These are phyloP conservation scores for Sebastes cheni DNA, from an alignment of 2,797 vertebrate species.

Conservation along the genomic window DNA sequence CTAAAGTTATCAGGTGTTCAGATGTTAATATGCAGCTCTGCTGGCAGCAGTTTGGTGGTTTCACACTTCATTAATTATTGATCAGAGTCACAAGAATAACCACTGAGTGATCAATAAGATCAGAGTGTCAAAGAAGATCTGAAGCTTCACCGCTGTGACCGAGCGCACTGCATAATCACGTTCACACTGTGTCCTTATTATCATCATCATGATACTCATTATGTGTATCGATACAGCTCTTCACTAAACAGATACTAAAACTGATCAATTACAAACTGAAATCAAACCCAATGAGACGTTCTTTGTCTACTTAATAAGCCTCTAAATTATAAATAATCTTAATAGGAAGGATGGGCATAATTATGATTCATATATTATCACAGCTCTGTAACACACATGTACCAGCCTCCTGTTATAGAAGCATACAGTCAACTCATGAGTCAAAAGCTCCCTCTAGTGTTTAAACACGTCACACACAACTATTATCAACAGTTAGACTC, in stretches of 20 bases:
- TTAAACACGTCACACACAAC: background rate
- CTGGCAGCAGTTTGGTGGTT: background rate
- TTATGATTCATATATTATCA: background rate
- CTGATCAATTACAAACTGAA: background rate
- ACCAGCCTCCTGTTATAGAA: rapidly evolving
- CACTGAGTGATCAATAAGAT: background rate
- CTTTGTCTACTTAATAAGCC: too few relatives aligned
- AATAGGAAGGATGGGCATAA: too few relatives aligned
- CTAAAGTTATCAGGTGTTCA: too few relatives aligned
- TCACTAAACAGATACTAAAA: background rate
- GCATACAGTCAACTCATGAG: background rate
- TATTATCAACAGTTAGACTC: too few relatives aligned
- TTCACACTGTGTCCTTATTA: background rate
- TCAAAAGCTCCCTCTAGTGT: slow-evolving; percentile 37
- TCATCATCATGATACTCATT: background rate
- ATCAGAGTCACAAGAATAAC: slow-evolving; percentile 47
- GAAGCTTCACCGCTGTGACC: background rate
- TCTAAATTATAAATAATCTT: too few relatives aligned
- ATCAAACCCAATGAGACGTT: too few relatives aligned
- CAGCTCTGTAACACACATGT: background rate
- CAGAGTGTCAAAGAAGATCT: too few relatives aligned
- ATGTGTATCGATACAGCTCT: too few relatives aligned
- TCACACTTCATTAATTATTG: slow-evolving; percentile 43
- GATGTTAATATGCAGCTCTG: background rate
- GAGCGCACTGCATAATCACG: background rate